Evolutionary conservation across 1,140 invertebrate species (phyloP).

Genomic region (Drosophila pallidifrons): DNA sequence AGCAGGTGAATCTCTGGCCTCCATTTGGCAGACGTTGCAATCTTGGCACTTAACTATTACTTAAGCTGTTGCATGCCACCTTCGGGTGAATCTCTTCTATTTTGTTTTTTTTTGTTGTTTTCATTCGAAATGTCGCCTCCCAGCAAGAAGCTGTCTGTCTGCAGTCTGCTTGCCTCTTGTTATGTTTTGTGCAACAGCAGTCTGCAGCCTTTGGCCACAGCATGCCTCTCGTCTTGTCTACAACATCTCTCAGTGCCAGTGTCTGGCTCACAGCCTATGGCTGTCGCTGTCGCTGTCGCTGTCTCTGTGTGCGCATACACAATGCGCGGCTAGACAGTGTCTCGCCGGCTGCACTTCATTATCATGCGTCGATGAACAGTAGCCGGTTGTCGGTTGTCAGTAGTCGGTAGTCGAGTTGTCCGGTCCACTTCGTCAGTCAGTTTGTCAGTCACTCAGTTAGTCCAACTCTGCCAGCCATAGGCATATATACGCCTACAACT

Average conservation of each 20-base stretch:
- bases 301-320: conserved; percentile 47
- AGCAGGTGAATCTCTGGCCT: conserved; percentile 53
- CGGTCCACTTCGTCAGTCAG: conserved; percentile 24
- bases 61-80: conserved; percentile 43
- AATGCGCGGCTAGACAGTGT: conserved; percentile 82
- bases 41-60: conserved; percentile 18
- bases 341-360: conserved; percentile 83
- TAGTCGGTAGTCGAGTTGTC: conserved; percentile 17
- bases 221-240: conserved; percentile 8
- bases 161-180: conserved; percentile 7
- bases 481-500: conserved; percentile 66
- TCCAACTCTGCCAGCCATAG: conserved; percentile 17
- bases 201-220: conserved; percentile 49
- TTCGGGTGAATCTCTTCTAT: conserved; percentile 10
- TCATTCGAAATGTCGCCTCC: conserved; percentile 3
- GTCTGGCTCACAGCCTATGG: conserved; percentile 31
- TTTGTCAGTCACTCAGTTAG: conserved; percentile 38
- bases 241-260: conserved; percentile 22
- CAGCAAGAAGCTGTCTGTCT: conserved; percentile 23
- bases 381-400: conserved; percentile 9
- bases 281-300: not conserved
- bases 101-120: conserved; percentile 51
- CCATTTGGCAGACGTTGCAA: conserved; percentile 31
- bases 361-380: conserved; percentile 73
- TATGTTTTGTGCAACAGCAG: conserved; percentile 16